phyloP scores from a whole-genome alignment of 2,797 vertebrate species.

The Babyrousa celebensis region DNA sequence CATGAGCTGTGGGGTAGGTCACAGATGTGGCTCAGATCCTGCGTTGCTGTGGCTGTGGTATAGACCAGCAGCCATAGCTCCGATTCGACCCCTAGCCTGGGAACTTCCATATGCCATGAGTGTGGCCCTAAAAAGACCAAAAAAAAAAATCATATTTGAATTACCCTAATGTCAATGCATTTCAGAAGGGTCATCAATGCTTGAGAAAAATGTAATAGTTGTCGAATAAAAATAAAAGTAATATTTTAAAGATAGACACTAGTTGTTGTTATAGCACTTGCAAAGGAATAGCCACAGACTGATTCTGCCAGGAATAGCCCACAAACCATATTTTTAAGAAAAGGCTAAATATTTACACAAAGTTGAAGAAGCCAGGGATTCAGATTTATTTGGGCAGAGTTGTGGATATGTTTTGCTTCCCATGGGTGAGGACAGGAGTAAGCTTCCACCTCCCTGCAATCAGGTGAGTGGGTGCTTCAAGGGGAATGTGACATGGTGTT shows the following conservation, averaged over 20 bases:
- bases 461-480: neutral
- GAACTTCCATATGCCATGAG: too few relatives aligned
- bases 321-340: neutral
- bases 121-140: too few relatives aligned
- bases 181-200: neutral
- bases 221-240: conserved; percentile 36
- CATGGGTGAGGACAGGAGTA: neutral
- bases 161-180: neutral
- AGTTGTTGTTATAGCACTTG: neutral
- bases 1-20: too few relatives aligned
- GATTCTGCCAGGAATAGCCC: neutral
- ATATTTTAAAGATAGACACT: neutral
- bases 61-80: too few relatives aligned
- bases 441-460: neutral
- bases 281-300: neutral
- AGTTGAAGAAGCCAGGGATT: neutral
- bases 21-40: too few relatives aligned
- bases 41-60: too few relatives aligned
- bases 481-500: neutral
- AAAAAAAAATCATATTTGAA: neutral
- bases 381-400: neutral
- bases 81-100: too few relatives aligned
- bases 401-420: neutral
- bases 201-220: neutral
- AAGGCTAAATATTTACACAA: neutral